Conservation (phyloP, 2,888 invertebrate genomes). For the Eilema depressum region DNA sequence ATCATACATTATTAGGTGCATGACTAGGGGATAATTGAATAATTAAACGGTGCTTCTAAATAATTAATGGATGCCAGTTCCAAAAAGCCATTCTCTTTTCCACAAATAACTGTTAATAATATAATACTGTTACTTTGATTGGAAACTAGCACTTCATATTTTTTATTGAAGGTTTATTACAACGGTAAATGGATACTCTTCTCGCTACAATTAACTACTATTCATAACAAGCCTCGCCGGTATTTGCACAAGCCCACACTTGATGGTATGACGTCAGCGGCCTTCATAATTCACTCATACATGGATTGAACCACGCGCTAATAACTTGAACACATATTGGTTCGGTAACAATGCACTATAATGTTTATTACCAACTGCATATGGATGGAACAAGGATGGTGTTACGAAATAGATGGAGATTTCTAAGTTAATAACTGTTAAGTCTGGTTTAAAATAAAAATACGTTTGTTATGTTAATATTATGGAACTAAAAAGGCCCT, state of each 20-base stretch:
- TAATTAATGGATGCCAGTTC: constrained; percentile 3
- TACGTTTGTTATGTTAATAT: too few relatives aligned
- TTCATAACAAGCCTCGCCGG: constrained; percentile 34
- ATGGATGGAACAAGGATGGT: constrained; percentile 5
- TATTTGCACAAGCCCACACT: constrained; percentile 51
- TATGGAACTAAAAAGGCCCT: too few relatives aligned
- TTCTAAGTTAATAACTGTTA: not conserved
- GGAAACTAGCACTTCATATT: not conserved
- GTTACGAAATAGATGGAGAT: not conserved
- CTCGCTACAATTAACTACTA: constrained; percentile 26
- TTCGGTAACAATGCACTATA: constrained; percentile 35
- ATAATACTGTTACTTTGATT: constrained; percentile 4
- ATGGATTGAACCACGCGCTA: constrained; percentile 42
- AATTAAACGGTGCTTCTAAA: constrained; percentile 1
- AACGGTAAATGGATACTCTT: constrained; percentile 16
- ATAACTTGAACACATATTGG: constrained; percentile 37
- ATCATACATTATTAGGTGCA: not conserved
- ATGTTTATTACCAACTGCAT: constrained; percentile 31
- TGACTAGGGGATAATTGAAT: not conserved
- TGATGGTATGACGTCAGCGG: constrained; percentile 50
- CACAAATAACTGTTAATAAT: constrained; percentile 1
- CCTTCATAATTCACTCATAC: constrained; percentile 47
- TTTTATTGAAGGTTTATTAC: constrained; percentile 2
- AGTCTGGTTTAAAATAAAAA: not conserved
- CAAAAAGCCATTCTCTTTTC: constrained; percentile 4